phyloP scores from a whole-genome alignment of 2,113 vertebrate species.

The Rhegmatorhina hoffmannsi region DNA sequence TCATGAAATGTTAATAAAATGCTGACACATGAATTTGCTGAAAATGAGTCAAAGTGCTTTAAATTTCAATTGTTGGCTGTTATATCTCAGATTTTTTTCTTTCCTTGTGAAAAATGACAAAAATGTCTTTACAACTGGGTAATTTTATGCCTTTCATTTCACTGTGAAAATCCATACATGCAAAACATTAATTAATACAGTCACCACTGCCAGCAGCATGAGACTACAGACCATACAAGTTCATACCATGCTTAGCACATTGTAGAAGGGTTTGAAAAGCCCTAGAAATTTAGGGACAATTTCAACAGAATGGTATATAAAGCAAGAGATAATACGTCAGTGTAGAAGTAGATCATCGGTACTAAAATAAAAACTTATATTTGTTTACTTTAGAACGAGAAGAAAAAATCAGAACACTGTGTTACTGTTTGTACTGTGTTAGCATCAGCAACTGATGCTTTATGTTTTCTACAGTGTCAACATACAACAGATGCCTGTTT shows the following conservation, averaged over 20 bases:
- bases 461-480: conserved; percentile 27
- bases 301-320: background rate
- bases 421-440: background rate
- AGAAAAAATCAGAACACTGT: background rate
- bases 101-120: background rate
- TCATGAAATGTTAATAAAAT: background rate
- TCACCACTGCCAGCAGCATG: background rate
- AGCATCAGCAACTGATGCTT: background rate
- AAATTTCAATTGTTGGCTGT: background rate
- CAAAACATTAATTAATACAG: background rate
- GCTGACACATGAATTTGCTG: background rate
- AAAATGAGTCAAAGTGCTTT: background rate
- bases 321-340: background rate
- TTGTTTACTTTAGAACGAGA: background rate
- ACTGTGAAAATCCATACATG: background rate
- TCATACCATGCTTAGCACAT: background rate
- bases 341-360: background rate
- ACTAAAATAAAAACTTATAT: background rate
- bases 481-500: conserved; percentile 25
- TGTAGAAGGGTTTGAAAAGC: background rate
- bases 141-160: background rate
- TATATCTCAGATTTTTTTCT: background rate
- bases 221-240: background rate
- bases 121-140: background rate
- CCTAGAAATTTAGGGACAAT: background rate